Conservation (phyloP, 2,888 invertebrate genomes). For the Acleris sparsana region DNA sequence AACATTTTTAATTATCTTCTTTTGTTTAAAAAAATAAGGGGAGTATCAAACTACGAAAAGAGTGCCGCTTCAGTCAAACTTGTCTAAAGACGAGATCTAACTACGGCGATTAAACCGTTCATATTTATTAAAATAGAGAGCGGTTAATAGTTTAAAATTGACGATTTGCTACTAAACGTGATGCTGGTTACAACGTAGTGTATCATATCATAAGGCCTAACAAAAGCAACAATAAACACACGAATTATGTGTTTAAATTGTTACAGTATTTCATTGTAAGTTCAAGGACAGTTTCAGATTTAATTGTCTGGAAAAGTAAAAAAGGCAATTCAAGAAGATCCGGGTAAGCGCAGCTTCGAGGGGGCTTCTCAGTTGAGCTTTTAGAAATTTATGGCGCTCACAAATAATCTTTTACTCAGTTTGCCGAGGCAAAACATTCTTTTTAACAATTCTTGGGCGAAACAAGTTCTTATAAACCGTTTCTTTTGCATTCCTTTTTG, state of each 20-base stretch:
- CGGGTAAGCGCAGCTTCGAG: conserved; percentile 36
- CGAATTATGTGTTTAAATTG: conserved; percentile 1
- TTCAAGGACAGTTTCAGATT: conserved; percentile 34
- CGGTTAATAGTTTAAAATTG: no score
- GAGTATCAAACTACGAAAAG: no score
- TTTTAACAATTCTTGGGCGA: conserved; percentile 34
- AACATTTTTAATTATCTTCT: no score
- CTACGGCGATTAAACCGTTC: no score
- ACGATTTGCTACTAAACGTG: no score
- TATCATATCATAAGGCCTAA: no score
- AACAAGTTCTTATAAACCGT: conserved; percentile 27
- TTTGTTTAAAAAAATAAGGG: no score
- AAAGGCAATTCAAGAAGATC: conserved; percentile 39
- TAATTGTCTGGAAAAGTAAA: conserved; percentile 39
- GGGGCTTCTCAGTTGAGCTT: conserved; percentile 38
- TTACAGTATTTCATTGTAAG: conserved; percentile 19
- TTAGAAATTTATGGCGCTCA: conserved; percentile 40
- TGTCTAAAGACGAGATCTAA: no score
- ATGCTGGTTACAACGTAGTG: no score
- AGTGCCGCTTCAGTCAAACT: no score
- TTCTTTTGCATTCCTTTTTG: conserved; percentile 17
- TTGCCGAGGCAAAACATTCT: conserved; percentile 36
- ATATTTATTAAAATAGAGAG: no score
- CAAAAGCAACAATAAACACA: not conserved
- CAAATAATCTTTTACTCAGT: conserved; percentile 40